Percentiles rank a stretch among this genome's conserved stretches.
These are phyloP conservation scores for Gymnoscopelus braueri DNA, from an alignment of 2,797 vertebrate species.

Conservation along the genomic window DNA sequence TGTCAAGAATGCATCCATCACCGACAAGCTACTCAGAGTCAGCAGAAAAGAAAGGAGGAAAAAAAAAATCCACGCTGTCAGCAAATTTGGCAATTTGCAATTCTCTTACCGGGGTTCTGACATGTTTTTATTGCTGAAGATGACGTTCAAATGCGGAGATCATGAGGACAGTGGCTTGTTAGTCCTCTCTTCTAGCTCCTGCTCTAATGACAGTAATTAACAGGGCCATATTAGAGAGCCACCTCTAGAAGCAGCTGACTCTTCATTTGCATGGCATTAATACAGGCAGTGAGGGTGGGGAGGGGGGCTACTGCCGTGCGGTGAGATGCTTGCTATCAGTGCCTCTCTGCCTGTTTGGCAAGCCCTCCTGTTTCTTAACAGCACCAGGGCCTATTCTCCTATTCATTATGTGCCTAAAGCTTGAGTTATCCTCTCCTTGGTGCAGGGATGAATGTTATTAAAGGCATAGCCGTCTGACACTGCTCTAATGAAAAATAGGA, in stretches of 20 bases:
- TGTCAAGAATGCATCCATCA: slow-evolving; percentile 99
- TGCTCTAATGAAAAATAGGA: slow-evolving; percentile 88
- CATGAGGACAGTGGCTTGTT: slow-evolving; percentile 92
- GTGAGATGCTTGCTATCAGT: slow-evolving; percentile 79
- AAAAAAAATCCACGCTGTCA: slow-evolving; percentile 86
- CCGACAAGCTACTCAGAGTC: slow-evolving; percentile 87
- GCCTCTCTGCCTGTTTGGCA: slow-evolving; percentile 70
- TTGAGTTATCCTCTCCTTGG: slow-evolving; percentile 86
- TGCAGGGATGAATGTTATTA: slow-evolving; percentile 86
- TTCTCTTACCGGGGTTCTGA: slow-evolving; percentile 90
- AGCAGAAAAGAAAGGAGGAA: slow-evolving; percentile 76
- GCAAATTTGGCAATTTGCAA: slow-evolving; percentile 97
- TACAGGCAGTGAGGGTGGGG: slow-evolving; percentile 56
- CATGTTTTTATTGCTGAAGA: slow-evolving; percentile 92
- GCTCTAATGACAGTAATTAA: slow-evolving; percentile 97
- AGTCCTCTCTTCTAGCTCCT: slow-evolving; percentile 81
- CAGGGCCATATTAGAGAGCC: slow-evolving; percentile 89
- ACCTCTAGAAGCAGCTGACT: slow-evolving; percentile 86
- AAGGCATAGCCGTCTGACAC: slow-evolving; percentile 84
- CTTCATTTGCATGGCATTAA: slow-evolving; percentile 81
- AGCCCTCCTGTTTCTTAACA: slow-evolving; percentile 69
- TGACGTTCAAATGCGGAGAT: slow-evolving; percentile 96
- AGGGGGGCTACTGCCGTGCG: slow-evolving; percentile 70
- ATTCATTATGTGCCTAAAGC: slow-evolving; percentile 88
- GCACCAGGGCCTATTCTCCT: slow-evolving; percentile 75